Percentiles rank a stretch among this genome's conserved stretches.
phyloP scores from a whole-genome alignment of 2,113 vertebrate species.

The Melanocharis versteri region DNA sequence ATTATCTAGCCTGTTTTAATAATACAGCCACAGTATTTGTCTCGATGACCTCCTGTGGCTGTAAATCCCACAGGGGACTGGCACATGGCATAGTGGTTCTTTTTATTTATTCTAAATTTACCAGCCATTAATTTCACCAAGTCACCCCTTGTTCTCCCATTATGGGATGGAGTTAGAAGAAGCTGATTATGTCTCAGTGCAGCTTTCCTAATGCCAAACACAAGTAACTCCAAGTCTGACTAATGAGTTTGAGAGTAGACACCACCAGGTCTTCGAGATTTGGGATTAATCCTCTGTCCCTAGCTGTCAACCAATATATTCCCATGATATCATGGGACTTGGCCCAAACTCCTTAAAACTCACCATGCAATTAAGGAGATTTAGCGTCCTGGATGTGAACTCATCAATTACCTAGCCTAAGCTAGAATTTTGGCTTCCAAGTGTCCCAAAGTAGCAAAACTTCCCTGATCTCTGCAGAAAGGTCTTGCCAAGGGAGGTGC shows the following conservation, averaged over 20 bases:
- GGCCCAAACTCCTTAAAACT: neutral
- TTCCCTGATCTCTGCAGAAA: neutral
- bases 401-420: neutral
- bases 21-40: conserved; percentile 60
- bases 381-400: neutral
- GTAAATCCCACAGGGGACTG: conserved; percentile 40
- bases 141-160: neutral
- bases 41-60: conserved; percentile 41
- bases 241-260: neutral
- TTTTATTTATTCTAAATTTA: conserved; percentile 60
- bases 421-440: neutral
- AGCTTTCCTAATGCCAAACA: neutral
- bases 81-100: neutral
- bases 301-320: neutral
- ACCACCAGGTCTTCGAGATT: neutral
- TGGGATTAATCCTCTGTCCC: conserved; percentile 1
- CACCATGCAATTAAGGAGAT: neutral
- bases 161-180: neutral
- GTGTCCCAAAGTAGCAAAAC: neutral
- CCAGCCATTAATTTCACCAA: conserved; percentile 31
- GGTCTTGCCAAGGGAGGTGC: neutral
- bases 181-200: neutral
- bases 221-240: neutral
- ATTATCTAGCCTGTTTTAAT: conserved; percentile 66
- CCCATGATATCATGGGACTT: neutral